Evolutionary conservation across 2,113 vertebrate genomes (phyloP).

Genomic region (Callionymus lyra): DNA sequence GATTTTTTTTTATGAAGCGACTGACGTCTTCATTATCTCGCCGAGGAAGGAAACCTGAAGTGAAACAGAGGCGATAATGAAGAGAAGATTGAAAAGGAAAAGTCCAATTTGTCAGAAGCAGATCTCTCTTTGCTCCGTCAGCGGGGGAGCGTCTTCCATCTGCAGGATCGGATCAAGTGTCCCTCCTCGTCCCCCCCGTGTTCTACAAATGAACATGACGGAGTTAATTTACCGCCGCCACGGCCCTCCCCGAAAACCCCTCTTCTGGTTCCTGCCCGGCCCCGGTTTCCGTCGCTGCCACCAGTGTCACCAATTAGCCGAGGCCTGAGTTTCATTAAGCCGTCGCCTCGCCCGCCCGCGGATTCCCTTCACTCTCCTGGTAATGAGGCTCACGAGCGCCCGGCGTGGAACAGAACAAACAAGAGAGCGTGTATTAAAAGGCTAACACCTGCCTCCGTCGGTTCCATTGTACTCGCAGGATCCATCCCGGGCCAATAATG

Average conservation of each 20-base stretch:
- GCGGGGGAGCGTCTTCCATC: slow-evolving; percentile 22
- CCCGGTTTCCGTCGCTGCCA: slow-evolving; percentile 56
- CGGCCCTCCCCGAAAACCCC: slow-evolving; percentile 37
- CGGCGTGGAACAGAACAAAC: background rate
- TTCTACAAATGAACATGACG: slow-evolving; percentile 56
- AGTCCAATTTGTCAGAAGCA: slow-evolving; percentile 4
- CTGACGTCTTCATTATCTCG: no score
- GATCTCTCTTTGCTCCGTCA: slow-evolving; percentile 18
- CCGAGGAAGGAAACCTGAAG: no score
- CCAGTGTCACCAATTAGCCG: slow-evolving; percentile 80
- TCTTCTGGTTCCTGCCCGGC: slow-evolving; percentile 46
- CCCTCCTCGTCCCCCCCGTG: slow-evolving; percentile 22
- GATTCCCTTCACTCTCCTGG: slow-evolving; percentile 66
- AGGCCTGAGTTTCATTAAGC: slow-evolving; percentile 78
- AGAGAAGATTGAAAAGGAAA: slow-evolving; percentile 21
- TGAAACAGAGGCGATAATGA: slow-evolving; percentile 9
- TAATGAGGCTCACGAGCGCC: slow-evolving; percentile 60
- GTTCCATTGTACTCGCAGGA: no score
- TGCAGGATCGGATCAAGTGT: slow-evolving; percentile 33
- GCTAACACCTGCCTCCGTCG: no score
- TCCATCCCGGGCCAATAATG: no score
- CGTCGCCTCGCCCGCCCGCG: slow-evolving; percentile 59
- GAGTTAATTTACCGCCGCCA: slow-evolving; percentile 44
- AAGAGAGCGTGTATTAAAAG: no score
- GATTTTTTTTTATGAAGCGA: no score